Conservation (phyloP, 2,888 invertebrate genomes). For the Chymomyza fuscimana region DNA sequence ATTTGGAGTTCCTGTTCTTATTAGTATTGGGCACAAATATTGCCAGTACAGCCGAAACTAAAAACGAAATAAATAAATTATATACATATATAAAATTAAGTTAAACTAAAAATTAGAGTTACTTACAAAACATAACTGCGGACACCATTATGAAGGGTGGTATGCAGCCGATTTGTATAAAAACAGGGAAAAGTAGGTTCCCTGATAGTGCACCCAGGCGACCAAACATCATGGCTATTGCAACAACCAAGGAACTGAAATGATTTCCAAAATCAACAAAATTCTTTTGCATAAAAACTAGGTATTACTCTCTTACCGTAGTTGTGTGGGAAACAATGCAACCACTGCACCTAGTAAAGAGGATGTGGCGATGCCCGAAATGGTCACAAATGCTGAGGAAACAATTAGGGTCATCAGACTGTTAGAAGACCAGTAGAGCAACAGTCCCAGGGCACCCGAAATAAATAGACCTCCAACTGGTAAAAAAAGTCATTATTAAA, state of each 20-base stretch:
- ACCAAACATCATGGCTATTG: conserved; percentile 86
- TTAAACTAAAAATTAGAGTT: neutral
- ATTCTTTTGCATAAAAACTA: neutral
- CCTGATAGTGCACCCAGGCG: conserved; percentile 86
- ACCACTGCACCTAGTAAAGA: conserved; percentile 75
- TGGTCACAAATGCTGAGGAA: conserved; percentile 81
- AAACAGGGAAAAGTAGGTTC: conserved; percentile 85
- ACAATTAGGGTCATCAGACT: conserved; percentile 81
- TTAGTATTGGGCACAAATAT: conserved; percentile 55
- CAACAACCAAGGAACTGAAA: conserved; percentile 86
- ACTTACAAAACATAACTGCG: conserved; percentile 82
- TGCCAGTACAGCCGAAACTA: conserved; percentile 60
- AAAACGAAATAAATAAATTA: conserved; percentile 19
- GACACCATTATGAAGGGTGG: conserved; percentile 87
- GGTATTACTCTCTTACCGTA: conserved; percentile 64
- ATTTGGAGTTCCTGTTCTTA: conserved; percentile 46
- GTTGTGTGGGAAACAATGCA: conserved; percentile 76
- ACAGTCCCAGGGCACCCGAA: conserved; percentile 81
- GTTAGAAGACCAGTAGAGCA: conserved; percentile 83
- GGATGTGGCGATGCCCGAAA: conserved; percentile 73
- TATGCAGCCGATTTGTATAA: conserved; percentile 85
- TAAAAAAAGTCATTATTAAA: neutral
- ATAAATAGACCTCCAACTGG: conserved; percentile 79
- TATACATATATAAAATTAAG: neutral
- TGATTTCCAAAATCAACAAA: conserved; percentile 22